A percentile compares a stretch with the other conserved stretches of the same genome.
phyloP scores from a whole-genome alignment of 2,888 invertebrate genomes.

The Pyrrhosoma nymphula region DNA sequence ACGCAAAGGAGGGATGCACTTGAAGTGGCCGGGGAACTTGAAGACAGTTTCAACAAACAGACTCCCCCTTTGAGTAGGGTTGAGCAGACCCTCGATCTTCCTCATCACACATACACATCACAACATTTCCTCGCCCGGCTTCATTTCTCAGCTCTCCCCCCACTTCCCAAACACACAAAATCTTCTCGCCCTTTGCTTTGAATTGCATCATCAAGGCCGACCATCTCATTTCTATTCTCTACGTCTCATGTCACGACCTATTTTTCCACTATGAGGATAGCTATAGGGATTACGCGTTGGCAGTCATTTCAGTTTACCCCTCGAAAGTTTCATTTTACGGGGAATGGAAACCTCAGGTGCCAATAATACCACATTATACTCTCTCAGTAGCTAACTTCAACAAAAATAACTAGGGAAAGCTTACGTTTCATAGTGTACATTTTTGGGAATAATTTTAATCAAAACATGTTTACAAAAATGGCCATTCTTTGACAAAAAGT shows the following conservation, averaged over 20 bases:
- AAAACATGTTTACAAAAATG: too few relatives aligned
- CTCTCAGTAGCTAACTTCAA: too few relatives aligned
- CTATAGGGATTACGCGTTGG: background rate
- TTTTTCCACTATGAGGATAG: background rate
- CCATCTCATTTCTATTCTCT: slow-evolving; percentile 18
- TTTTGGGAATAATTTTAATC: too few relatives aligned
- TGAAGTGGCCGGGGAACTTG: background rate
- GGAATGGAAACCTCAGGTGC: background rate
- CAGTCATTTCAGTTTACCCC: background rate
- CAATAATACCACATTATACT: too few relatives aligned
- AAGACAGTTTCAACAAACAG: background rate
- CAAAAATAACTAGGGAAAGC: too few relatives aligned
- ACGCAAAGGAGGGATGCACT: background rate
- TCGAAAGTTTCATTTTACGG: background rate
- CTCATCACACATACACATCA: background rate
- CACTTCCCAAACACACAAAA: background rate
- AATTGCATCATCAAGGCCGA: background rate
- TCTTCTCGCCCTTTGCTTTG: background rate
- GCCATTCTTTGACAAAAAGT: too few relatives aligned
- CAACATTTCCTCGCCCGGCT: background rate
- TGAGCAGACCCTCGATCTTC: background rate
- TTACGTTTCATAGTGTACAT: too few relatives aligned
- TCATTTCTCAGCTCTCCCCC: background rate
- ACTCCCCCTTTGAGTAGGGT: background rate
- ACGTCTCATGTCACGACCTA: background rate